Evolutionary conservation across 2,113 vertebrate genomes (phyloP), one percentile per base, ranked within the genome.

Genomic region (Xerus inauris): DNA sequence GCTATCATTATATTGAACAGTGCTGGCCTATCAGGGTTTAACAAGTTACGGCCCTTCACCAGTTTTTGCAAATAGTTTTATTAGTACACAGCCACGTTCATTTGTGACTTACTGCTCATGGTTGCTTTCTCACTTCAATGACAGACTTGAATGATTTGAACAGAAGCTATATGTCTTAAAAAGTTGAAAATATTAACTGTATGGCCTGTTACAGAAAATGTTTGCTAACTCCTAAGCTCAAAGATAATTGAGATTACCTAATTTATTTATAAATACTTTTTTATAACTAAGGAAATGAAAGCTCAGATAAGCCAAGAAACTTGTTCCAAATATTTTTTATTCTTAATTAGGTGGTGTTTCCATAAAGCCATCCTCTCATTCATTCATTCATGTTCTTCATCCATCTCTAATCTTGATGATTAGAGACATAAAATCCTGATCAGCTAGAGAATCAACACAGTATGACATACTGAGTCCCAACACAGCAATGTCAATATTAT

Each of bases 211-310:
- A 88, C 0, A 89, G 20, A 91, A 87, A 95, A 71, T 51, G 14
- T 54, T 62, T 82, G 30, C 35, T 38, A 93, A 67, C 11, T 28
- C 30, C 57, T 65, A 2, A 6, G 9, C 30, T 87, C 76, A 95
- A 69, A 89, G 51, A 89, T 89, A 73, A 94, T 42, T 79, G 67
- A 83, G 11, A 94, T 65, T 28, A 38, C 28, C 64, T 87, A 85
- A 87, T 24, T 82, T 72, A 83, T 26, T 30, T 89, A 87, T 20
- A 69, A 51, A 42, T 72, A 67, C 19, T 5, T 22, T 65, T 94
- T 87, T 38, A 92, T 92, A 45, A 94, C 45, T 87, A 94, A 79
- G 62, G 22, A 94, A 91, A 92, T 77, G 85, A 87, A 92, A 92
- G 85, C 11, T 94, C 51, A 84, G 38, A 54, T 80, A 93, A 91